Evolutionary conservation across 2,888 invertebrate species (phyloP), one percentile per base, ranked within the genome.

Genomic region (Papilio demoleus): DNA sequence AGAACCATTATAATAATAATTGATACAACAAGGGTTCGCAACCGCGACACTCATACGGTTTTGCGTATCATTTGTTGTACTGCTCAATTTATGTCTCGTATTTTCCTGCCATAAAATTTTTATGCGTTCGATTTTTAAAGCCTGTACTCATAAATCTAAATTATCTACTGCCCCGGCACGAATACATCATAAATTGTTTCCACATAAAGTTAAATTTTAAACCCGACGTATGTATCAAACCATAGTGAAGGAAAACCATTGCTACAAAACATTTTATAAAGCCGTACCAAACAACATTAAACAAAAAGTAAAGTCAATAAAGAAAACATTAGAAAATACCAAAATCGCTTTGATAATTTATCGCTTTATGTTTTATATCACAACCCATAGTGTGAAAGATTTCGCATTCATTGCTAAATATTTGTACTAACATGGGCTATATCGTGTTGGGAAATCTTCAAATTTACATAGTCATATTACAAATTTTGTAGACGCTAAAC

Each of bases 381-480:
- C 11, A 2, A 14, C n/a, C 8, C 12, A 22, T 27, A 50, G 24
- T 50, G 2, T 12, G 4, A 31, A 31, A 27, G 31, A 31, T 31
- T 56, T 56, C 53, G 9, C 31, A 17, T 31, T 56, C 31, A 31
- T 11, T 45, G 42, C 27, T 27, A 61, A 65, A 66, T 66, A 47
- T 59, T 59, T 59, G 34, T 36, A 36, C 36, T 27, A 59, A 59
- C 27, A 17, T 56, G 17, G 22, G 34, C 27, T 19, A 19, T 34
- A n/a, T 27, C 59, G 8, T 4, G 11, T 38, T 50, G 59, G 36
- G 19, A 56, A 56, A 42, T 36, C 22, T 22, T 38, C 22, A 63
- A 63, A 67, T 58, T 58, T 68, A 63, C 45, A 47, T 60, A 66
- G 27, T 67, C 24, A 59, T 45, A 59, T 59, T 59, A 34, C 63